Conservation (phyloP, 2,797 vertebrate genomes). For the Cephalopachus bancanus region DNA sequence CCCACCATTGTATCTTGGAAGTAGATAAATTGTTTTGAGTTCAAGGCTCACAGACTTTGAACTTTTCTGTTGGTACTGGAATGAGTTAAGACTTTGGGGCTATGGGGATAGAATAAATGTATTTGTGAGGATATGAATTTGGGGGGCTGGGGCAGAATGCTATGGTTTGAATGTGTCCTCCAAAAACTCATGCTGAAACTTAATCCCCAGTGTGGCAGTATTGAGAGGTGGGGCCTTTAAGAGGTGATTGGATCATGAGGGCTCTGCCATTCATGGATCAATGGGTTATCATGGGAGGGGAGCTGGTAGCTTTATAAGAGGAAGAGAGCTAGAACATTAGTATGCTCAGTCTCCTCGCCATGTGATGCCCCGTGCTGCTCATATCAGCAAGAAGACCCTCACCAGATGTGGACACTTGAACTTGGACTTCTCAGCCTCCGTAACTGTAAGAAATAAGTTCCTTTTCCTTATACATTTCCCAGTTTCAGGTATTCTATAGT, state of each 20-base stretch:
- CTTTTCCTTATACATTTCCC: background rate
- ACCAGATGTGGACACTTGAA: background rate
- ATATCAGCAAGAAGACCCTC: background rate
- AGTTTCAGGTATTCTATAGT: background rate
- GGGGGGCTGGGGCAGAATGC: background rate
- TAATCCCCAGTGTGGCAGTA: background rate
- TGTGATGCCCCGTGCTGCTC: background rate
- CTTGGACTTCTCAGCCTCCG: background rate
- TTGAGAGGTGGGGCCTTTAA: background rate
- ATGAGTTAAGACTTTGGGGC: too few species aligned
- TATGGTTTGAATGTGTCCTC: background rate
- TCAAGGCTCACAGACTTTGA: too few species aligned
- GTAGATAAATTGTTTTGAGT: too few species aligned
- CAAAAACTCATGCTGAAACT: background rate
- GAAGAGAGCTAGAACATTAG: background rate
- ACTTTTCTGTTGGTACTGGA: too few species aligned
- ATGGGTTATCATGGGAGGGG: background rate
- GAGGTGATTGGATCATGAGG: background rate
- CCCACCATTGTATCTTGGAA: too few species aligned
- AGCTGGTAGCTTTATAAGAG: background rate
- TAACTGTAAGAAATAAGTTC: background rate
- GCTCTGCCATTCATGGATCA: background rate
- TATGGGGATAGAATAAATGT: too few species aligned
- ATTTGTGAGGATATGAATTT: background rate
- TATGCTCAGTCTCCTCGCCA: background rate